Percentiles rank a stretch among this genome's conserved stretches.
Conservation (phyloP, 2,797 vertebrate genomes). For the Anguilla pacifica region DNA sequence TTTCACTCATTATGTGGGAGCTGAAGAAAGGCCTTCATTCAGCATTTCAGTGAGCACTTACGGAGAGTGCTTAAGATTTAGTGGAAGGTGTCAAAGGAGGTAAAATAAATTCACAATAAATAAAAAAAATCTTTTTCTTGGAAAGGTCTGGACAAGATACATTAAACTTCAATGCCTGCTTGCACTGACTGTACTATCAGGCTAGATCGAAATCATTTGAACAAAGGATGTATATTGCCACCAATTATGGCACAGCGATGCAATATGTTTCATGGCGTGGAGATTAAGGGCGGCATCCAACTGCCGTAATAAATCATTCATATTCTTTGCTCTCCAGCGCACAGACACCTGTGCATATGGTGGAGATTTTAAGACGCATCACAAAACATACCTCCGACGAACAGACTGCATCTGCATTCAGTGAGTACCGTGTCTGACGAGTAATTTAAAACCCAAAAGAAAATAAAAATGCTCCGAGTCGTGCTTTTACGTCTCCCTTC, state of each 20-base stretch:
- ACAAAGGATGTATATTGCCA: slow-evolving; percentile 59
- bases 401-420: slow-evolving; percentile 9
- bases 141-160: slow-evolving; percentile 40
- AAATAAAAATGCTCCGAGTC: neutral
- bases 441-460: slow-evolving; percentile 11
- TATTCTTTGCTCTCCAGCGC: slow-evolving; percentile 8
- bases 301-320: slow-evolving; percentile 64
- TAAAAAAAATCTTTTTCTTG: neutral
- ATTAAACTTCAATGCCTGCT: slow-evolving; percentile 47
- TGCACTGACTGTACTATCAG: slow-evolving; percentile 53
- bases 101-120: slow-evolving; percentile 7
- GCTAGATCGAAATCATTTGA: slow-evolving; percentile 54
- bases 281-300: slow-evolving; percentile 58
- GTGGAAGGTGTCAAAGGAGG: neutral
- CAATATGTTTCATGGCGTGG: slow-evolving; percentile 51
- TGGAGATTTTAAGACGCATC: neutral
- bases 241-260: slow-evolving; percentile 64
- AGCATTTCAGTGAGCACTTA: slow-evolving; percentile 25
- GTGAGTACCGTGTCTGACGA: neutral
- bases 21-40: slow-evolving; percentile 32
- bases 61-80: slow-evolving; percentile 8
- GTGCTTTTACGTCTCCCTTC: slow-evolving; percentile 22
- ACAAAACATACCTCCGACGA: slow-evolving; percentile 15
- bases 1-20: slow-evolving; percentile 27
- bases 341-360: slow-evolving; percentile 39